Base-by-base conservation (phyloP, 2,888 invertebrate genomes). In the Aelia acuminata region DNA sequence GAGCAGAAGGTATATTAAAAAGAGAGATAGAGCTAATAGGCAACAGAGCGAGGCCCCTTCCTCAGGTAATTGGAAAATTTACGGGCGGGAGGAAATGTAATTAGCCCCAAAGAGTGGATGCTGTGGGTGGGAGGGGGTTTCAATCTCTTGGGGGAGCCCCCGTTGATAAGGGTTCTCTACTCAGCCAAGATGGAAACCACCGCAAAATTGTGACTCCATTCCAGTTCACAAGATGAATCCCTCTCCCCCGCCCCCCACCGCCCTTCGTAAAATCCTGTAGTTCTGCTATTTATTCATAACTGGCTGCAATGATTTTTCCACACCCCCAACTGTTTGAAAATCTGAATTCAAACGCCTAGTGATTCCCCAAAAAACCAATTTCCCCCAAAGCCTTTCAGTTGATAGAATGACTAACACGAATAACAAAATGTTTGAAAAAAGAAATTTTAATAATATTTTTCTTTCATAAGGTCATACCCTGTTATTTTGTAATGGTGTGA, bases 81-180 rank as follows among this genome's bases (percentile, higher is more conserved):
- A 80, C 80, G 80, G 80, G 43, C 80, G 11, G n/a, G 13, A 80
- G 80, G 80, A 80, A 80, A 80, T 80, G 80, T 80, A 80, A 80
- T 80, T 80, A 80, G 80, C 80, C 80, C 80, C 80, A 80, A 80
- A 80, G 80, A 80, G 39, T 80, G 80, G 43, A 39, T 75, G 22
- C 22, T 20, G 43, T n/a, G n/a, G n/a, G n/a, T n/a, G 22, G 22
- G 39, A n/a, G 80, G 75, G 80, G 43, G 80, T 80, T 80, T 80
- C 80, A 80, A 80, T 80, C 80, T 80, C 80, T 80, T 43, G 80
- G 80, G 80, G 80, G 35, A 70, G 18, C 20, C 3, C 35, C 4
- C 18, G 18, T 31, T 70, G 63, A 70, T 70, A 70, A 70, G 63
- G 63, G 63, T 70, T 70, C 63, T 70, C 63, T 35, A 15, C 20